Evolutionary conservation across 1,140 invertebrate genomes (phyloP).

Genomic region (Tetramorium parvispinum): DNA sequence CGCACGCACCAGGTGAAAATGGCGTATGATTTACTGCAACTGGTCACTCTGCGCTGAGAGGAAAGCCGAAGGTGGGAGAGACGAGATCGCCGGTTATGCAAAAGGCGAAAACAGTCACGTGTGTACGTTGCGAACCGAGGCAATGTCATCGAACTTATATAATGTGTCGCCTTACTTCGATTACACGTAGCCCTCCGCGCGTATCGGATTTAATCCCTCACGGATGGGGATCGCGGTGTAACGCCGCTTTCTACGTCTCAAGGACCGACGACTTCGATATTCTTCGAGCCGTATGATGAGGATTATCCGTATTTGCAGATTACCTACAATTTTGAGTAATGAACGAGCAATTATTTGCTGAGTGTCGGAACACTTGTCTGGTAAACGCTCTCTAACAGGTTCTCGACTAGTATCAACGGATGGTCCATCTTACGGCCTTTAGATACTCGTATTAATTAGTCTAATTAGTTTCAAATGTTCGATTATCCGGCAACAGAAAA

Average conservation of each 20-base stretch:
- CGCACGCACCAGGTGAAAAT: slow-evolving; percentile 19
- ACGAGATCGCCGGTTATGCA: slow-evolving; percentile 56
- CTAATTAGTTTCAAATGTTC: background rate
- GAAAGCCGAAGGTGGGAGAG: slow-evolving; percentile 53
- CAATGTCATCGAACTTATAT: slow-evolving; percentile 83
- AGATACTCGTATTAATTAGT: background rate
- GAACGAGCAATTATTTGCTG: background rate
- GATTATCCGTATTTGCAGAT: background rate
- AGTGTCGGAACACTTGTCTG: background rate
- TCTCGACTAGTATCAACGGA: background rate
- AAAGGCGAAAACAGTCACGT: slow-evolving; percentile 69
- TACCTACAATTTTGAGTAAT: slow-evolving; percentile 2
- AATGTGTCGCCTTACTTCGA: slow-evolving; percentile 75
- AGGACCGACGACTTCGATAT: background rate
- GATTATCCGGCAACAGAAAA: no score
- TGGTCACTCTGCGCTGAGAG: slow-evolving; percentile 36
- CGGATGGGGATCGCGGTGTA: background rate
- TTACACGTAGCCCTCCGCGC: slow-evolving; percentile 62
- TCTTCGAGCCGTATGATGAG: background rate
- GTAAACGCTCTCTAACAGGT: background rate
- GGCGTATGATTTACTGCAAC: slow-evolving; percentile 35
- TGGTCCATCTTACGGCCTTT: background rate
- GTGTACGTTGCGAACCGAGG: slow-evolving; percentile 72
- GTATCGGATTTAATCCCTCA: slow-evolving; percentile 4
- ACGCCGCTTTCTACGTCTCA: slow-evolving; percentile 24